Percentiles rank a stretch among this genome's conserved stretches.
Evolutionary conservation across 2,113 vertebrate genomes (phyloP).

Genomic region (Platysteira castanea): DNA sequence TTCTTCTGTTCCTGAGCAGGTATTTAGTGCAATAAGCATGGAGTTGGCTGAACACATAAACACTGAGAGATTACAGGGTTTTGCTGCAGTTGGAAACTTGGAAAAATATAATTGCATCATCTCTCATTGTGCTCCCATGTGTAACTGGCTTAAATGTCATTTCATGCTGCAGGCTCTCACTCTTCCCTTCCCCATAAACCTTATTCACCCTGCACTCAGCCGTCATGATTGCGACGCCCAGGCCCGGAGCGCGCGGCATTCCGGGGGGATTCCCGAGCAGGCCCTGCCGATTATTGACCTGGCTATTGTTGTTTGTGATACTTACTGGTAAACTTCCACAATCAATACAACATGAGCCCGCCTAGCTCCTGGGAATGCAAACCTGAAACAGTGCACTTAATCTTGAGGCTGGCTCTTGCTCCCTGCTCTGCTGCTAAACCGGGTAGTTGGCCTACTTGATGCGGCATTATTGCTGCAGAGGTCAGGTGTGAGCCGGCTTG

Average conservation of each 20-base stretch:
- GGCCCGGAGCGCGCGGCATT: constrained; percentile 39
- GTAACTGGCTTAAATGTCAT: constrained; percentile 93
- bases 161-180: constrained; percentile 70
- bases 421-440: constrained; percentile 93
- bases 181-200: constrained; percentile 62
- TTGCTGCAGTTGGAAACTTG: constrained; percentile 42
- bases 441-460: constrained; percentile 97
- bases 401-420: constrained; percentile 90
- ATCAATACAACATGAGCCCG: constrained; percentile 94
- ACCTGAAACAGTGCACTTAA: constrained; percentile 92
- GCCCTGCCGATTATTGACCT: constrained; percentile 89
- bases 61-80: constrained; percentile 40
- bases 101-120: constrained; percentile 86
- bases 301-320: constrained; percentile 96
- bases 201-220: constrained; percentile 77
- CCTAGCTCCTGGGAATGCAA: constrained; percentile 90
- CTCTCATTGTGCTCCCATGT: constrained; percentile 81
- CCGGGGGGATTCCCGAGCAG: constrained; percentile 80
- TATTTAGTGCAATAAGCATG: neutral
- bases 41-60: constrained; percentile 1
- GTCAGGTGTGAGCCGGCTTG: constrained; percentile 90
- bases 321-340: constrained; percentile 96
- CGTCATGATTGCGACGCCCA: constrained; percentile 74
- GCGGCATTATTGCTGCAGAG: constrained; percentile 93
- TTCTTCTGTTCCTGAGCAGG: neutral